A percentile compares a stretch with the other conserved stretches of the same genome.
phyloP scores from a whole-genome alignment of 2,797 vertebrate species.

The Myotis planiceps region DNA sequence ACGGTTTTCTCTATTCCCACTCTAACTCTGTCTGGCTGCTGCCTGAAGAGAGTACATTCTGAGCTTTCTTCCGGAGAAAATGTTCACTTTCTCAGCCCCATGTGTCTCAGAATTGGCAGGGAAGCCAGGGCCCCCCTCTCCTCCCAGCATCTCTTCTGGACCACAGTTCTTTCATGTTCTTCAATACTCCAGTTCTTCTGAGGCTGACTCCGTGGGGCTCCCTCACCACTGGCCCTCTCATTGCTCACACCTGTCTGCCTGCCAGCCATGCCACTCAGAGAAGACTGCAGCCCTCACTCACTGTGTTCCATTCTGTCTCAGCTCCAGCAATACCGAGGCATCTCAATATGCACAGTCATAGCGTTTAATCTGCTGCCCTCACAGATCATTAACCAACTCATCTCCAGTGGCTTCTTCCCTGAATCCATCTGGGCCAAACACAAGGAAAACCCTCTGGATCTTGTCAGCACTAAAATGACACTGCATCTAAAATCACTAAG shows the following conservation, averaged over 20 bases:
- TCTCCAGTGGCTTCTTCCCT: not conserved
- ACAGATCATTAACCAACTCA: not conserved
- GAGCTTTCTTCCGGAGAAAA: not conserved
- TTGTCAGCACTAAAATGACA: not conserved
- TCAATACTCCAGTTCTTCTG: not conserved
- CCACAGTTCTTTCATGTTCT: not conserved
- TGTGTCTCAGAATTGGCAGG: not conserved
- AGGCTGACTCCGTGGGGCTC: not conserved
- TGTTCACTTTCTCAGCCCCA: not conserved
- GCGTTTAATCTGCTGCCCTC: rapidly evolving
- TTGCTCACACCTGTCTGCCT: not conserved
- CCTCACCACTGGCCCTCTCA: not conserved
- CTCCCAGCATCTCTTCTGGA: not conserved
- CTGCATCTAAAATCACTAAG: not conserved
- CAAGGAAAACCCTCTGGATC: not conserved
- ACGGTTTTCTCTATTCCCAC: not conserved
- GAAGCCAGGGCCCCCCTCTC: not conserved
- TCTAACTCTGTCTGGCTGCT: not conserved
- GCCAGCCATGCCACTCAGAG: not conserved
- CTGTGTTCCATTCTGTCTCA: rapidly evolving
- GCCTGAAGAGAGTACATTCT: not conserved
- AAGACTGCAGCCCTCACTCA: not conserved
- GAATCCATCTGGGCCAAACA: not conserved
- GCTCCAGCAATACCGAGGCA: not conserved
- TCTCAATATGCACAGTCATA: rapidly evolving